These are phyloP conservation scores for Stenichneumon culpator DNA, from an alignment of 2,888 invertebrate species.

Conservation along the genomic window DNA sequence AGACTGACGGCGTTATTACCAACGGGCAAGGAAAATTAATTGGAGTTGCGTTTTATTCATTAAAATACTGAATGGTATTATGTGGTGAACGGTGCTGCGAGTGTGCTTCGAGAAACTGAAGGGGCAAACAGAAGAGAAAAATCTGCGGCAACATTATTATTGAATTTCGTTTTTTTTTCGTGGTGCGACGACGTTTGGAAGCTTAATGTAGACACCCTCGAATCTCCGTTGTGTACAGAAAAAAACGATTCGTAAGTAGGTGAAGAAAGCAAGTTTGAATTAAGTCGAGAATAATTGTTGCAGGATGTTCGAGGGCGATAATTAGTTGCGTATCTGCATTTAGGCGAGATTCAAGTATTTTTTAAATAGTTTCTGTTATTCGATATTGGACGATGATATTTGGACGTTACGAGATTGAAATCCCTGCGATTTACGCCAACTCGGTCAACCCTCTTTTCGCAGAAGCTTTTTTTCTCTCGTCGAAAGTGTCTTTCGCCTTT, in stretches of 20 bases:
- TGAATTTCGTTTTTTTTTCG: background rate
- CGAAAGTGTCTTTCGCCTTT: background rate
- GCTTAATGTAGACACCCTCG: constrained; percentile 21
- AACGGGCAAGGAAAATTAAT: constrained; percentile 11
- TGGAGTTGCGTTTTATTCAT: constrained; percentile 37
- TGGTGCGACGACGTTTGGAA: constrained; percentile 27
- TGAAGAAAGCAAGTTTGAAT: background rate
- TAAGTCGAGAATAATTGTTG: constrained; percentile 60
- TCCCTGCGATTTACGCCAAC: constrained; percentile 32
- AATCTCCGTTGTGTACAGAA: constrained; percentile 13
- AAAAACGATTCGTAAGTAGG: constrained; percentile 55
- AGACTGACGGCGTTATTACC: constrained; percentile 3
- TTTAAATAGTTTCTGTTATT: background rate
- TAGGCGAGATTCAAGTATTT: background rate
- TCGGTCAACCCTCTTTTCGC: constrained; percentile 12
- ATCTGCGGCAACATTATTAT: background rate
- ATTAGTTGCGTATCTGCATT: background rate
- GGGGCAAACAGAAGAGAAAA: constrained; percentile 1
- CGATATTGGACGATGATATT: constrained; percentile 15
- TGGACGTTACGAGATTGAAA: constrained; percentile 44
- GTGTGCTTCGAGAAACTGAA: constrained; percentile 48
- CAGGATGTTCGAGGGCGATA: constrained; percentile 53
- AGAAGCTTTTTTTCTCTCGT: constrained; percentile 11
- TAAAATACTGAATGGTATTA: constrained; percentile 23
- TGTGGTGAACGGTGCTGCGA: constrained; percentile 51